Base-by-base conservation (phyloP, 2,113 vertebrate genomes). In the Suncus etruscus region DNA sequence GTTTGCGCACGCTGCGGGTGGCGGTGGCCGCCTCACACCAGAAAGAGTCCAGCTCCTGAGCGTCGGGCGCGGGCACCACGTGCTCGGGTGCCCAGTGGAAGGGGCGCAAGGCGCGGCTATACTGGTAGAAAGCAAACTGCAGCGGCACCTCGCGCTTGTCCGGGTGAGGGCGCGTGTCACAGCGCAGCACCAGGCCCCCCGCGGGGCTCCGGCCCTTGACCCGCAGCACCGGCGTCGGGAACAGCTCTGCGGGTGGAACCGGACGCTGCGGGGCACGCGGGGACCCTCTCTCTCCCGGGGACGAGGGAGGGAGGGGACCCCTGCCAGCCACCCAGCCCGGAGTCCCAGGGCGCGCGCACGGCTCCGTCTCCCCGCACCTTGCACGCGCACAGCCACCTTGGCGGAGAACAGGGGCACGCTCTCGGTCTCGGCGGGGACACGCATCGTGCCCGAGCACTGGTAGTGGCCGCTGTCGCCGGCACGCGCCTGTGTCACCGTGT, bases 121-220 rank as follows among this genome's bases (percentile, higher is more conserved):
- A 93, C 80, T 95, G 95, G 86, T 97, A 97, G 91, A 97, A 97
- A 25, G 95, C 93, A 79, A 97, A 97, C 76, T 95, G 96, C 86
- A 97, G 92, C 15, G 91, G 93, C 47, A 90, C 90, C 83, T 90
- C 90, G 48, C 83, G 90, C 93, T 93, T 93, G 22, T 93, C 95
- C 22, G 95, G 76, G 92, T 97, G 96, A 88, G 93, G 80, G 48
- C 51, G 90, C 6, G 96, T 97, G 29, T 95, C 93, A 69, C 96
- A 97, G 94, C 91, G 95, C 83, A 97, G 39, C 3, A 83, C 73
- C 90, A 93, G 76, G 24, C 86, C 76, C 3, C 86, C 32, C 29
- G 77, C 45, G 9, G 27, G 83, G 9, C 1, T 24, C 11, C 10
- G 47, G 48, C 85, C 63, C 9, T 8, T 22, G 58, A 91, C 82